Evolutionary conservation across 2,888 invertebrate genomes (phyloP), one percentile per base, ranked within the genome.

Genomic region (Charanyca ferruginea): DNA sequence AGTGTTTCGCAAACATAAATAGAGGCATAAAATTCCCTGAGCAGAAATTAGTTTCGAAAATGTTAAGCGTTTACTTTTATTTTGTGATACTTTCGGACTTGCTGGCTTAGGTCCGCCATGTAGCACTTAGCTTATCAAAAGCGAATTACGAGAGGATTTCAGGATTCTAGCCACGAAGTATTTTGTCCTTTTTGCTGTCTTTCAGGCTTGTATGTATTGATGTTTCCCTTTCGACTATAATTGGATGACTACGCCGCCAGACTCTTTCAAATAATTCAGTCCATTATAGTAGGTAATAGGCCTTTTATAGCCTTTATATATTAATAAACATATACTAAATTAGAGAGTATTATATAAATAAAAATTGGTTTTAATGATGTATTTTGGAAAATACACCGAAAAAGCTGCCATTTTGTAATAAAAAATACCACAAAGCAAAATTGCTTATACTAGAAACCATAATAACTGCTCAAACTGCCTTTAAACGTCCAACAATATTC

Each of bases 81-180:
- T 68, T 70, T 53, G 28, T 55, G 28, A 47, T 55, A 28, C 32
- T 58, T 47, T 66, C 25, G 44, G 58, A 66, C 20, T 51, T 44
- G 41, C 47, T 53, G 44, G 61, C 44, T 66, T 73, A 47, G 41
- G 66, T 48, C 47, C 51, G 51, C 54, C 61, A 51, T 62, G 66
- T 53, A 73, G 73, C 74, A 79, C 61, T 73, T 78, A 66, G 53
- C 48, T 78, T 73, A 59, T 66, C 51, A 75, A 73, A 73, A 62
- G 57, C 45, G 47, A 66, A 79, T 66, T 59, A 70, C 58, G 47
- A 63, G 23, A 47, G 42, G 42, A 59, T 54, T 73, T 60, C 44
- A 52, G 42, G 32, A 63, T 57, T 72, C 44, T 28, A 52, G 54
- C 18, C 20, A 45, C 45, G 8, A 18, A 44, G 9, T 48, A 53